These are phyloP conservation scores for Larimichthys crocea DNA, from an alignment of 2,113 vertebrate genomes.

Conservation along the genomic window DNA sequence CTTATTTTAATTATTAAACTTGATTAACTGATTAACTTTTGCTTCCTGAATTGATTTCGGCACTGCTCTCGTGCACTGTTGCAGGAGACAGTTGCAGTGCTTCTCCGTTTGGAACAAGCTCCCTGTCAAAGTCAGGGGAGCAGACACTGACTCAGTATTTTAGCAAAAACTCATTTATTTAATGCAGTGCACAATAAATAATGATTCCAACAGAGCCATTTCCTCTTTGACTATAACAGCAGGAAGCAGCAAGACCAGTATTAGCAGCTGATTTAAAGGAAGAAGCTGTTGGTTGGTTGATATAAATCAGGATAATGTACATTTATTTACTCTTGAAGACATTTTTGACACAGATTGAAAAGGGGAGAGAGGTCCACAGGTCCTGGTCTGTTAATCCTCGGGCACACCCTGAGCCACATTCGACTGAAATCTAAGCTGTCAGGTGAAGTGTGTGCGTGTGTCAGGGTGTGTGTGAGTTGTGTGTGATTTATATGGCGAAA, in stretches of 20 bases:
- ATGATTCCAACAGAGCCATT: not conserved
- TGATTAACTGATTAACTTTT: not conserved
- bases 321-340: conserved; percentile 13
- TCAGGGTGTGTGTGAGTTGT: conserved; percentile 4
- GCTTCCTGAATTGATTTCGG: conserved; percentile 1
- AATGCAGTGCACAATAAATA: conserved; percentile 9
- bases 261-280: not conserved
- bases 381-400: conserved; percentile 15
- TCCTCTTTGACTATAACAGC: not conserved
- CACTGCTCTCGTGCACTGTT: not conserved
- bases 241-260: not conserved
- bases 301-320: not conserved
- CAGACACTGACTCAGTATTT: conserved; percentile 34
- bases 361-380: not conserved
- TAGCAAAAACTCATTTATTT: conserved; percentile 30
- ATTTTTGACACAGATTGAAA: conserved; percentile 17
- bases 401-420: conserved; percentile 8
- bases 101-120: conserved; percentile 19
- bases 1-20: no score
- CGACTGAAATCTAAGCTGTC: conserved; percentile 16
- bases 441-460: not conserved
- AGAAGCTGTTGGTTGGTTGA: not conserved
- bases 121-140: conserved; percentile 16
- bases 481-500: conserved; percentile 1
- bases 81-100: not conserved